Base-by-base conservation (phyloP, 2,888 invertebrate genomes). In the Amblyjoppa fuscipennis region DNA sequence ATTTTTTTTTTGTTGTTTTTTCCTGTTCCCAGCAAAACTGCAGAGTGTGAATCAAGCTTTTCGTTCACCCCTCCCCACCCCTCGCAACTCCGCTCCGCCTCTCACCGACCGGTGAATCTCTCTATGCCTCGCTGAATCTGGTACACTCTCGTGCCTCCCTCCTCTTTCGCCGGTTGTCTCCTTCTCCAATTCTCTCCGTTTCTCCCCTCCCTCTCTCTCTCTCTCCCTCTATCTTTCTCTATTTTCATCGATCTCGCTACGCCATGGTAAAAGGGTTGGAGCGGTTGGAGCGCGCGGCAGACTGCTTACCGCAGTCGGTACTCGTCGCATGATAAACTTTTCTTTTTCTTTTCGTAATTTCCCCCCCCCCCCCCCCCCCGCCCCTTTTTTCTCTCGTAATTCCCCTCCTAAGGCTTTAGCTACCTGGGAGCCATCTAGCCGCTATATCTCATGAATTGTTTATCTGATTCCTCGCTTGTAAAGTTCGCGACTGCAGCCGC, bases 231-330 rank as follows among this genome's bases (percentile, higher is more conserved):
- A 51, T 28, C 61, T 64, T 69, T 61, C 64, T 69, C 80, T 83
- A 81, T 86, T 78, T 84, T 86, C 83, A 86, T 86, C 83, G 83
- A 81, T 86, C 81, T 84, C 69, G 71, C 51, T 59, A 77, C 81
- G 59, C 68, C 45, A 84, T 74, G 77, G 75, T 20, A 59, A 69
- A 81, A 84, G 77, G 74, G 59, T 16, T 28, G 31, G 28, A 31
- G 25, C 13, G 61, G 77, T 69, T 59, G 64, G 16, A 64, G 53
- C 45, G 59, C 31, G 77, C 77, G 81, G 75, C 74, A 75, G 53
- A 66, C 71, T 56, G 78, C 64, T 85, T 81, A 85, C 78, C 84
- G 77, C 84, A 78, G 84, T 85, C 84, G 38, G 38, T 38, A 38
- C 9, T 38, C 38, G 38, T 38, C 38, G 38, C 38, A 38, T 38